Evolutionary conservation across 2,888 invertebrate genomes (phyloP).

Genomic region (Apamea epomidion): DNA sequence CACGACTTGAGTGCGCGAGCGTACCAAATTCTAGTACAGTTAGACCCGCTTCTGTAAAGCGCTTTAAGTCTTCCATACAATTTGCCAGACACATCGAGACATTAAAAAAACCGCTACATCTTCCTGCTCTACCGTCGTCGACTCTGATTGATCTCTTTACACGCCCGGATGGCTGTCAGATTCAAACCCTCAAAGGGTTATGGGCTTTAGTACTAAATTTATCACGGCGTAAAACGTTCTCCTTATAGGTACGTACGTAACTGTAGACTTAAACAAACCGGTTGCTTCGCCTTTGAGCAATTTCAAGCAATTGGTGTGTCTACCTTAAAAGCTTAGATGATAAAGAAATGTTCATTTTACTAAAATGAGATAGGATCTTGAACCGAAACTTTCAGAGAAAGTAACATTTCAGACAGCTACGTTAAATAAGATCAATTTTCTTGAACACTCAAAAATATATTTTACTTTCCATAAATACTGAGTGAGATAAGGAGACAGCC

Average conservation of each 20-base stretch:
- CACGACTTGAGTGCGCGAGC: constrained; percentile 36
- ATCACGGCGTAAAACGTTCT: constrained; percentile 62
- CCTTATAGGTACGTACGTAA: constrained; percentile 21
- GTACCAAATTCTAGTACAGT: constrained; percentile 61
- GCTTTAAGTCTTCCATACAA: constrained; percentile 44
- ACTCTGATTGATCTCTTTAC: constrained; percentile 63
- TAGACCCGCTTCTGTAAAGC: constrained; percentile 53
- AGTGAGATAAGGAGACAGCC: constrained; percentile 44
- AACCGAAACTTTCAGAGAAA: constrained; percentile 40
- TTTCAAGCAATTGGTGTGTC: constrained; percentile 9
- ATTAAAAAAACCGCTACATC: constrained; percentile 41
- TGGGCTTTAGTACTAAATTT: constrained; percentile 70
- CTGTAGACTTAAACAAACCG: constrained; percentile 40
- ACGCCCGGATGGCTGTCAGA: constrained; percentile 66
- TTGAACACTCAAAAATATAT: constrained; percentile 34
- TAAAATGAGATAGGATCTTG: constrained; percentile 12
- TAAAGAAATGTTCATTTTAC: constrained; percentile 32
- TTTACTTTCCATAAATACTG: constrained; percentile 49
- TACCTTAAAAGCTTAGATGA: constrained; percentile 16
- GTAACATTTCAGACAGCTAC: constrained; percentile 27
- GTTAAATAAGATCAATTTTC: constrained; percentile 44
- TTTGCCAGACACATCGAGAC: constrained; percentile 26
- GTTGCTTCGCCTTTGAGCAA: constrained; percentile 21
- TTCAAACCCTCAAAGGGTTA: constrained; percentile 75
- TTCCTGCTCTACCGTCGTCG: constrained; percentile 24